Conservation (phyloP, 2,797 vertebrate species). For the Siniperca obscura region DNA sequence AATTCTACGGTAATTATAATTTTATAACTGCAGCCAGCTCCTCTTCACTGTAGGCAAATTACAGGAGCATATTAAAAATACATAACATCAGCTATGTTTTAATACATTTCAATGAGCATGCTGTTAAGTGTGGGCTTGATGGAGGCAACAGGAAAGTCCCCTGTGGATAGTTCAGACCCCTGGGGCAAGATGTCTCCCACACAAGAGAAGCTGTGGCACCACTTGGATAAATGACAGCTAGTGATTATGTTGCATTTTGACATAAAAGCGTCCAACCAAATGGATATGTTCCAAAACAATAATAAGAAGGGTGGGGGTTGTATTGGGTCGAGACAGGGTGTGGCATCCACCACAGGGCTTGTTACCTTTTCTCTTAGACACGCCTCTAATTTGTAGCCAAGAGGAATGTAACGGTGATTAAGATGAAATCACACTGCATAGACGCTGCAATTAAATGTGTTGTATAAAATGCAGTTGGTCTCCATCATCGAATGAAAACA, state of each 20-base stretch:
- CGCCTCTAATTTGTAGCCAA: constrained; percentile 66
- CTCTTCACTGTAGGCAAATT: constrained; percentile 49
- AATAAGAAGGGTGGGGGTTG: constrained; percentile 61
- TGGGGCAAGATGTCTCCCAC: constrained; percentile 55
- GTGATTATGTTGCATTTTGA: constrained; percentile 66
- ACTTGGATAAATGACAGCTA: constrained; percentile 59
- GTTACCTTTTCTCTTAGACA: constrained; percentile 69
- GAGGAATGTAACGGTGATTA: constrained; percentile 70
- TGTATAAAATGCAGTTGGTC: constrained; percentile 75
- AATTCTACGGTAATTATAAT: constrained; percentile 43
- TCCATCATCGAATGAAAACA: constrained; percentile 71
- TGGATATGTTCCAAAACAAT: constrained; percentile 65
- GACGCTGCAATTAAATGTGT: constrained; percentile 73
- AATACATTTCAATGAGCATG: constrained; percentile 49
- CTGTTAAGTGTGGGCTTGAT: constrained; percentile 44
- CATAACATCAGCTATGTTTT: constrained; percentile 50
- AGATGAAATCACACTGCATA: constrained; percentile 69
- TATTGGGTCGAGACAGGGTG: constrained; percentile 63
- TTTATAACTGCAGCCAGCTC: constrained; percentile 50
- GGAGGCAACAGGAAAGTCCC: constrained; percentile 65
- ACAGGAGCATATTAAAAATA: constrained; percentile 59
- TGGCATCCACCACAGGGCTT: constrained; percentile 54
- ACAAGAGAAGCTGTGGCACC: constrained; percentile 63
- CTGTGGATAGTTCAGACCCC: constrained; percentile 43
- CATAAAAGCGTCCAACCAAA: constrained; percentile 57